Evolutionary conservation across 2,113 vertebrate genomes (phyloP).

Genomic region (Anarrhichthys ocellatus): DNA sequence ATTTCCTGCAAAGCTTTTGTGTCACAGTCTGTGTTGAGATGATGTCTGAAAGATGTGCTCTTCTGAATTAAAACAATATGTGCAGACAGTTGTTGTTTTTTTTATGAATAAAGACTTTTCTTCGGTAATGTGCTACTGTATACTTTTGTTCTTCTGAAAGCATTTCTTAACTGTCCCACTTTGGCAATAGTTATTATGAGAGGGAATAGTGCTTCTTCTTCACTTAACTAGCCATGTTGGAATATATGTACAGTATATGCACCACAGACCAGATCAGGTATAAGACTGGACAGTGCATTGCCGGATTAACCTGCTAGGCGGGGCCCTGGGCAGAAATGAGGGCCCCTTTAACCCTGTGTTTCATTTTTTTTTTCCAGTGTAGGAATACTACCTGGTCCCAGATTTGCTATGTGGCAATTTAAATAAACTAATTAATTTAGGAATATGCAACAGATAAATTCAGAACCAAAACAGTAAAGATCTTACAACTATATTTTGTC

Average conservation of each 20-base stretch:
- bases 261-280: background rate
- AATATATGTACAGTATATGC: background rate
- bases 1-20: constrained; percentile 6
- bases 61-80: background rate
- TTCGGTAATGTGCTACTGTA: background rate
- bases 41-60: background rate
- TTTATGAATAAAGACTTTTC: background rate
- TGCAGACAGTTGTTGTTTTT: background rate
- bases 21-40: background rate
- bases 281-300: background rate
- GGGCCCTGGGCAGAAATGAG: background rate
- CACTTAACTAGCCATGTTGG: background rate
- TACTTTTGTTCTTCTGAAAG: background rate
- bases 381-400: background rate
- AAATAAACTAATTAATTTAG: background rate
- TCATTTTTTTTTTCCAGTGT: background rate
- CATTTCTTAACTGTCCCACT: background rate
- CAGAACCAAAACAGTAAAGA: background rate
- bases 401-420: background rate
- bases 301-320: background rate
- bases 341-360: background rate
- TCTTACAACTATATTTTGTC: background rate
- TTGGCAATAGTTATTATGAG: background rate
- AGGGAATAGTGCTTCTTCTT: background rate
- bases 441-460: background rate